Evolutionary conservation across 53 echinoderm and acorn worm species (phyloP), one percentile per base, ranked within the genome.

Genomic region (Hippasteria phrygiana): DNA sequence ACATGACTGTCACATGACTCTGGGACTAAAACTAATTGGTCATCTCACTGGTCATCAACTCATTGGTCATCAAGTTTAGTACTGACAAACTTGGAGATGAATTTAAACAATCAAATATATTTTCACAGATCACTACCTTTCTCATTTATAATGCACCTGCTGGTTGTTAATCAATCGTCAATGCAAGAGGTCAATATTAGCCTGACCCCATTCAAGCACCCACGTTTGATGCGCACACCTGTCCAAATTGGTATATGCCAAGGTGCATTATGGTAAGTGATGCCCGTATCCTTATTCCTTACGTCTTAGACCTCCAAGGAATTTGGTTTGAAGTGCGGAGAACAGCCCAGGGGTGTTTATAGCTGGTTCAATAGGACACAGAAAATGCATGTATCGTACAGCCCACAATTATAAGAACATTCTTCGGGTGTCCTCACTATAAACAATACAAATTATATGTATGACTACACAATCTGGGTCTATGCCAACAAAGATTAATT

Each of bases 171-270:
- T 78, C 78, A 78, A 9, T 40, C 56, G 22, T 22, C 40, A 26
- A n/a, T n/a, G n/a, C n/a, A n/a, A n/a, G 37, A 78, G 78, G 78
- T 78, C 78, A 41, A 22, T 13, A 59, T 37, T 35, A 59, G 13
- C 34, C 9, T 76, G 76, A 76, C 76, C 76, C 51, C 50, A 54
- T 78, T 55, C n/a, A 20, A 22, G 59, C 78, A 32, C 78, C 55
- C 78, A 42, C 73, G 29, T 78, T 78, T 55, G 39, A 55, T 22
- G 62, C 20, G 24, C 31, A 51, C 78, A 78, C 78, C 78, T 78
- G 78, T 59, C 62, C 24, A 14, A 3, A n/a, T 17, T 17, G 29
- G 59, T 55, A 38, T 78, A 55, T 54, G 78, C 39, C 55, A 78
- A 78, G 78, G 78, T 55, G 78, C 78, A 55, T 55, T 28, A 38